Evolutionary conservation across 1,140 invertebrate species (phyloP), one percentile per base, ranked within the genome.

Genomic region (Leptinotarsa lineolata): DNA sequence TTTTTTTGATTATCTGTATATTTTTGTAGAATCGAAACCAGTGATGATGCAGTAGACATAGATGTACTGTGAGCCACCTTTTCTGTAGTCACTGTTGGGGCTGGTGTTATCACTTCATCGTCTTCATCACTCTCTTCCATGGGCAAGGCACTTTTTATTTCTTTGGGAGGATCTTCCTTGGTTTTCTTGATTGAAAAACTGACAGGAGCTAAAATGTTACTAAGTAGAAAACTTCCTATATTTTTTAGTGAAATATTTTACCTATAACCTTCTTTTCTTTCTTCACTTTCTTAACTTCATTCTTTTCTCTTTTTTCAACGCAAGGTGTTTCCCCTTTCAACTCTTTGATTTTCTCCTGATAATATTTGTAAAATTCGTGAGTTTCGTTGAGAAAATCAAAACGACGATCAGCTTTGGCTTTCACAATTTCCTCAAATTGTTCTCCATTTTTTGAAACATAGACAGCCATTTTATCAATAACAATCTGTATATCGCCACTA

Each of bases 401-500:
- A 30, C 96, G 85, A 0, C 91, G 89, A 84, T 97, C 96, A 16
- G 93, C 92, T 85, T 96, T 97, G 4, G 90, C 91, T 80, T 91
- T 92, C 0, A 98, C 92, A 39, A 95, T 93, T 12, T 91, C 89
- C 80, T 98, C 96, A 85, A 99, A 98, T 77, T 96, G 94, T 64
- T 91, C 88, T 0, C 97, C 97, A 86, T 98, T 98, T 80, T 96
- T 96, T 0, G 93, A 92, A 0, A 98, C 96, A 83, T 98, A 98
- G 72, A 91, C 92, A 2, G 96, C 96, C 91, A 98, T 97, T 86
- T 97, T 97, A 83, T 98, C 95, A 66, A 99, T 95, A 8, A 98
- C 93, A 58, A 93, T 88, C 81, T 94, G 91, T 6, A 95, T 86
- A 71, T 95, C 94, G 12, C 91, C 90, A 0, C 94, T 91, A 18